Evolutionary conservation across 2,113 vertebrate genomes (phyloP), one percentile per base, ranked within the genome.

Genomic region (Otolemur garnettii): DNA sequence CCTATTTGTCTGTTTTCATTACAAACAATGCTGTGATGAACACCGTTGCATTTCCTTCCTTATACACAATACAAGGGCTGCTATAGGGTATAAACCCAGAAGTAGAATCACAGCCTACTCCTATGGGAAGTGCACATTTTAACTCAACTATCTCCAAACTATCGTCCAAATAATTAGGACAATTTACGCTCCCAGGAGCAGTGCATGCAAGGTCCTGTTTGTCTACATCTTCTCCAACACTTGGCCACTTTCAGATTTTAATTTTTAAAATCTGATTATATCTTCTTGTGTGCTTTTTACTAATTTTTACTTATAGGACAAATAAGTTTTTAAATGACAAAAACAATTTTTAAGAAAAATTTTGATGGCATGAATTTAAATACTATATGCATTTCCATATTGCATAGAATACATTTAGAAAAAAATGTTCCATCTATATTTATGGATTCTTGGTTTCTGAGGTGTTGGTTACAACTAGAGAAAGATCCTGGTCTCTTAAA

Each of bases 361-460:
- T n/a, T 7, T 85, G 33, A 72, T 24, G 18, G 68, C 53, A 53
- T 4, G 26, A 55, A 55, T 66, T 38, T 81, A 89, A 74, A 18
- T 15, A 42, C 22, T n/a, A 69, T 42, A 7, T 38, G 4, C 1
- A 33, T 24, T 28, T 75, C 66, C 9, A 24, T n/a, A 14, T 6
- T 82, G 10, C 38, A n/a, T 0, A 69, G 42, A 75, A 84, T 15
- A 11, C 33, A 59, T 50, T 75, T 26, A 71, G 15, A 42, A 62
- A 77, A 81, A 77, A 22, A 81, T 68, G 57, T 77, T 77, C 50
- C 33, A 75, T 62, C 84, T 62, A 4, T 57, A 68, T 55, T 78
- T 57, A 85, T 84, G 45, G 85, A 80, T 57, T 68, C 8, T 13
- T 84, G n/a, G 74, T 38, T 77, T 86, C 96, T 71, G 42, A 57